Evolutionary conservation across 2,888 invertebrate genomes (phyloP).

Genomic region (Eulithis testata): DNA sequence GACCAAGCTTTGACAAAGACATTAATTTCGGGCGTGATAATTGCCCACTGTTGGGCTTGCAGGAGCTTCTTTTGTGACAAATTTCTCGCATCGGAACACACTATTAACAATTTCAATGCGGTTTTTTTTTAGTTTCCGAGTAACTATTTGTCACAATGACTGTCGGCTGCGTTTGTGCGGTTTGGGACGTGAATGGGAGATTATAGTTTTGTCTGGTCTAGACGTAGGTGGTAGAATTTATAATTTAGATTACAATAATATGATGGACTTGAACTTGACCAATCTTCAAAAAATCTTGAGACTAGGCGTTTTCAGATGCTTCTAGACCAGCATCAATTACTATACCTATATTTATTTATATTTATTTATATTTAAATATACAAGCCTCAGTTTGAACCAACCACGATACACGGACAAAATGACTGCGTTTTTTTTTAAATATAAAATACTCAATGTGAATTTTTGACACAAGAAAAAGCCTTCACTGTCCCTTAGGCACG

Average conservation of each 20-base stretch:
- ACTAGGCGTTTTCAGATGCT: too few species aligned
- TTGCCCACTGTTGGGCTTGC: conserved; percentile 55
- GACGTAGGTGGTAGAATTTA: conserved; percentile 13
- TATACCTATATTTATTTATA: too few species aligned
- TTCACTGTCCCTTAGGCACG: background rate
- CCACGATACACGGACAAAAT: too few species aligned
- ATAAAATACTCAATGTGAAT: too few species aligned
- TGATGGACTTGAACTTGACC: too few species aligned
- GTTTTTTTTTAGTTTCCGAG: conserved; percentile 52
- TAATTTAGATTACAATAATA: background rate
- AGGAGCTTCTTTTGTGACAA: conserved; percentile 68
- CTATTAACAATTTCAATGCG: conserved; percentile 73
- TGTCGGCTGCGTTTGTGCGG: conserved; percentile 66
- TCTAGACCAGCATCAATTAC: too few species aligned
- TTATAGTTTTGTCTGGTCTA: conserved; percentile 22
- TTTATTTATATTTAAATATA: too few species aligned
- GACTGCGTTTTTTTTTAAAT: too few species aligned
- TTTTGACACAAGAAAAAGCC: too few species aligned
- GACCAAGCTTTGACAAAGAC: conserved; percentile 61
- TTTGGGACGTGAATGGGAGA: conserved; percentile 29
- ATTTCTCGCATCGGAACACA: conserved; percentile 76
- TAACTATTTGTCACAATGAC: conserved; percentile 69
- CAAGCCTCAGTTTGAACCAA: too few species aligned
- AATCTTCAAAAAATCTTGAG: too few species aligned
- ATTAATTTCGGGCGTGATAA: conserved; percentile 77